Evolutionary conservation across 2,888 invertebrate genomes (phyloP).

Genomic region (Leucoma salicis): DNA sequence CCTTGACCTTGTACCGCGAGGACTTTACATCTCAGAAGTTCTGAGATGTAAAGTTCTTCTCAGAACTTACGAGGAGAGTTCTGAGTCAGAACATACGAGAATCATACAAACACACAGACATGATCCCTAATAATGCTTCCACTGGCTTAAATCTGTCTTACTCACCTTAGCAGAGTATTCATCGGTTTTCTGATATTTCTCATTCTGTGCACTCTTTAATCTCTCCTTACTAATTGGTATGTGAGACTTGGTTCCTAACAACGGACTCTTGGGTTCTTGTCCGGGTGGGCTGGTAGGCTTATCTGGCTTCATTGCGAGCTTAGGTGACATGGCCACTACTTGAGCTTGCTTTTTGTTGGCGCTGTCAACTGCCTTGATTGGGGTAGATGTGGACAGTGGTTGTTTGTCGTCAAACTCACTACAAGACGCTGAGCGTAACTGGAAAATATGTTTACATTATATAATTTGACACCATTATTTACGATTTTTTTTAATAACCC

Average conservation of each 20-base stretch:
- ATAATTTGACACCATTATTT: no score
- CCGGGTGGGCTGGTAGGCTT: constrained; percentile 3
- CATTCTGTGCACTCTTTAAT: constrained; percentile 18
- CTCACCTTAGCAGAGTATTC: constrained; percentile 33
- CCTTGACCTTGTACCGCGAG: no score
- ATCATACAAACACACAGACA: no score
- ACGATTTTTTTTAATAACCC: no score
- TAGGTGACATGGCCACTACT: constrained; percentile 72
- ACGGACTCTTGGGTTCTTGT: constrained; percentile 23
- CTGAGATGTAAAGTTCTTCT: no score
- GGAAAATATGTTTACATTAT: constrained; percentile 11
- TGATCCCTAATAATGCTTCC: no score
- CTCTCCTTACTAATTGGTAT: constrained; percentile 44
- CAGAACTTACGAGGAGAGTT: no score
- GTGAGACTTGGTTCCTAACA: constrained; percentile 17
- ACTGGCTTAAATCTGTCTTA: no score
- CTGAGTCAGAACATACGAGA: no score
- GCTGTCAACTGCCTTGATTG: constrained; percentile 49
- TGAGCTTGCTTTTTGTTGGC: constrained; percentile 44
- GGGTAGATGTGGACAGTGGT: constrained; percentile 68
- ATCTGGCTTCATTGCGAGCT: constrained; percentile 28
- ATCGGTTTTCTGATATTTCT: constrained; percentile 52
- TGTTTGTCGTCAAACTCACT: constrained; percentile 39
- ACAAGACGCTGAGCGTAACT: constrained; percentile 43
- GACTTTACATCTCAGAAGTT: no score